Percentiles rank a stretch among this genome's conserved stretches.
Evolutionary conservation across 2,888 invertebrate genomes (phyloP).

Genomic region (Chydorus sphaericus): DNA sequence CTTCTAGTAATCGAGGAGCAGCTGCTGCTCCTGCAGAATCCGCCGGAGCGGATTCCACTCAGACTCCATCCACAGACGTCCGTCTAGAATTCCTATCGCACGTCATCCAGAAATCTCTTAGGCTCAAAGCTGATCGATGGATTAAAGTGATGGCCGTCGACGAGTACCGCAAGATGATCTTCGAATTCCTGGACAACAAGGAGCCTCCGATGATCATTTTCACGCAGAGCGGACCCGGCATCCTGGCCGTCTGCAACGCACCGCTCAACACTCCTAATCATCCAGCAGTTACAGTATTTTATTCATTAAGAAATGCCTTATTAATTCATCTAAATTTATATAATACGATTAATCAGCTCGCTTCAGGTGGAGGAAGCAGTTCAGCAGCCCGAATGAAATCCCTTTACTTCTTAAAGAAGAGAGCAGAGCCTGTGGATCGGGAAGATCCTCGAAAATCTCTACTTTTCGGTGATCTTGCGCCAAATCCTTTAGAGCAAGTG

Average conservation of each 20-base stretch:
- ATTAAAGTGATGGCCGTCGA: constrained; percentile 62
- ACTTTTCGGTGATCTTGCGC: constrained; percentile 71
- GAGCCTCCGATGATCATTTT: constrained; percentile 33
- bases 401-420: constrained; percentile 67
- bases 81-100: constrained; percentile 75
- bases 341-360: too few species aligned
- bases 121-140: constrained; percentile 90
- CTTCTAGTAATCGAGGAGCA: too few species aligned
- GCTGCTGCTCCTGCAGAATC: too few species aligned
- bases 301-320: too few species aligned
- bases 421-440: constrained; percentile 46
- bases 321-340: too few species aligned
- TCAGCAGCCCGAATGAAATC: constrained; percentile 51
- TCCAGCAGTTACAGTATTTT: constrained; percentile 15
- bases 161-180: constrained; percentile 46
- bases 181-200: constrained; percentile 61
- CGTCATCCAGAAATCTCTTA: constrained; percentile 67
- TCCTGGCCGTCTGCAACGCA: constrained; percentile 8
- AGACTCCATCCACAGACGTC: constrained; percentile 40
- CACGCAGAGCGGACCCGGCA: background rate
- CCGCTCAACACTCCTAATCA: constrained; percentile 8
- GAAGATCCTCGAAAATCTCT: constrained; percentile 42
- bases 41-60: too few species aligned
- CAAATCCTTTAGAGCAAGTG: constrained; percentile 52
- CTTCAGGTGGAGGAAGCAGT: constrained; percentile 33